phyloP scores from a whole-genome alignment of 1,140 invertebrate species.

The Drosophila kepulauana region DNA sequence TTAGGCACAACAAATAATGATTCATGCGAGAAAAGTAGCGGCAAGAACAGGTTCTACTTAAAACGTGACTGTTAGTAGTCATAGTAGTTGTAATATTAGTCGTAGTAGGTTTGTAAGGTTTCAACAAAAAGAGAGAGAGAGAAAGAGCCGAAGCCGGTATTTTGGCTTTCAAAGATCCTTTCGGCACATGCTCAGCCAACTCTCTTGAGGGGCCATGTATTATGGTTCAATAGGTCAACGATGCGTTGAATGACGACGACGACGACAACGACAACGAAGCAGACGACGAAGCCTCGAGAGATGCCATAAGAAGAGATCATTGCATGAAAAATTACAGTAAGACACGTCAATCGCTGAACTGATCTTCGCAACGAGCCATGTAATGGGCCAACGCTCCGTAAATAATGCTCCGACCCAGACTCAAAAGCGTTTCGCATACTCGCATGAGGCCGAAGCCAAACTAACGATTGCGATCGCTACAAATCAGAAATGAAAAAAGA shows the following conservation, averaged over 20 bases:
- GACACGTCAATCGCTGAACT: slow-evolving; percentile 75
- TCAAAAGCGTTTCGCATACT: slow-evolving; percentile 10
- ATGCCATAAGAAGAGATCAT: slow-evolving; percentile 68
- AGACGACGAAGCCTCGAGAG: slow-evolving; percentile 24
- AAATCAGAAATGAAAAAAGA: slow-evolving; percentile 68
- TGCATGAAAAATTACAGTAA: slow-evolving; percentile 81
- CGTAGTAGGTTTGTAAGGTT: neutral
- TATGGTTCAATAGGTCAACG: slow-evolving; percentile 84
- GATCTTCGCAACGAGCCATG: slow-evolving; percentile 73
- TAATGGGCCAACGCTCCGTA: slow-evolving; percentile 61
- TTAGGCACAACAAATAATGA: slow-evolving; percentile 76
- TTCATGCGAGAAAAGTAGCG: slow-evolving; percentile 81
- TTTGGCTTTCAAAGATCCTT: slow-evolving; percentile 52
- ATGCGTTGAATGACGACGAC: slow-evolving; percentile 75
- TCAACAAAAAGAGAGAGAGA: neutral
- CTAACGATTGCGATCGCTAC: slow-evolving; percentile 76
- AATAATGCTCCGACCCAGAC: slow-evolving; percentile 50
- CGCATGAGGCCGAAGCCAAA: slow-evolving; percentile 24
- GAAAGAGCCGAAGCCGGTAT: slow-evolving; percentile 1
- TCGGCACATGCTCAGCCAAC: slow-evolving; percentile 65
- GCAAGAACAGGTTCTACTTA: slow-evolving; percentile 72
- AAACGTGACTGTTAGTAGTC: slow-evolving; percentile 60
- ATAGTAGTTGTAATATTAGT: slow-evolving; percentile 10
- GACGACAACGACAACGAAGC: slow-evolving; percentile 15
- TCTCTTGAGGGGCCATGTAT: slow-evolving; percentile 44